phyloP scores from a whole-genome alignment of 1,140 invertebrate genomes.

The Ditylenchus dipsaci region DNA sequence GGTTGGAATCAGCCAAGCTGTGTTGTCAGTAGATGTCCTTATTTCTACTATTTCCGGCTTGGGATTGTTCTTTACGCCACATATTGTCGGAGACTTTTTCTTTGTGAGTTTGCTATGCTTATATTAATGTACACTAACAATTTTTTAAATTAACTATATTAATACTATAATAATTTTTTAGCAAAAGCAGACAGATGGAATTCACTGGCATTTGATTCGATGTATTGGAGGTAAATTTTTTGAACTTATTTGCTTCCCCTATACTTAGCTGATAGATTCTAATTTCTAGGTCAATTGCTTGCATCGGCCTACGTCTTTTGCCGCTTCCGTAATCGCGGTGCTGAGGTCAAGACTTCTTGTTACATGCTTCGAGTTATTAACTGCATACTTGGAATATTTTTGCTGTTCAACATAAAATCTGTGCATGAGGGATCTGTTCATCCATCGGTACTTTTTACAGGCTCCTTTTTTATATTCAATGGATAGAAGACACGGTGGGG shows the following conservation, averaged over 20 bases:
- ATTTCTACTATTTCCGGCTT: background rate
- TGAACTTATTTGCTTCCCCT: too few relatives aligned
- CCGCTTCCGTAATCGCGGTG: constrained; percentile 29
- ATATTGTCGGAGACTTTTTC: constrained; percentile 42
- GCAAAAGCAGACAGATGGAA: constrained; percentile 50
- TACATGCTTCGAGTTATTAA: constrained; percentile 47
- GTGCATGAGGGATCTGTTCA: constrained; percentile 38
- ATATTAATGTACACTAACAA: too few relatives aligned
- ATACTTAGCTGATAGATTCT: too few relatives aligned
- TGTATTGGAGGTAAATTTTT: constrained; percentile 42
- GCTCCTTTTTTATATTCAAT: too few relatives aligned
- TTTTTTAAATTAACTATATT: too few relatives aligned
- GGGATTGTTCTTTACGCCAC: constrained; percentile 3
- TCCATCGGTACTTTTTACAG: too few relatives aligned
- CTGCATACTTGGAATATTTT: constrained; percentile 38
- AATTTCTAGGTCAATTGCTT: constrained; percentile 41
- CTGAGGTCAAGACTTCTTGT: constrained; percentile 43
- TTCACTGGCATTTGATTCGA: constrained; percentile 57
- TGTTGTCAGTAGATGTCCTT: background rate
- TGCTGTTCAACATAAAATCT: constrained; percentile 44
- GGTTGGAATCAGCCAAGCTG: background rate
- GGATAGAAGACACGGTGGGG: too few relatives aligned
- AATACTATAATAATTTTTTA: constrained; percentile 42
- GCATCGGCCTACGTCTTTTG: constrained; percentile 44
- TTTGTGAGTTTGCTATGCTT: constrained; percentile 41